Percentiles rank a stretch among this genome's conserved stretches.
phyloP scores from a whole-genome alignment of 1,140 invertebrate species.

The Sycophila sp. region DNA sequence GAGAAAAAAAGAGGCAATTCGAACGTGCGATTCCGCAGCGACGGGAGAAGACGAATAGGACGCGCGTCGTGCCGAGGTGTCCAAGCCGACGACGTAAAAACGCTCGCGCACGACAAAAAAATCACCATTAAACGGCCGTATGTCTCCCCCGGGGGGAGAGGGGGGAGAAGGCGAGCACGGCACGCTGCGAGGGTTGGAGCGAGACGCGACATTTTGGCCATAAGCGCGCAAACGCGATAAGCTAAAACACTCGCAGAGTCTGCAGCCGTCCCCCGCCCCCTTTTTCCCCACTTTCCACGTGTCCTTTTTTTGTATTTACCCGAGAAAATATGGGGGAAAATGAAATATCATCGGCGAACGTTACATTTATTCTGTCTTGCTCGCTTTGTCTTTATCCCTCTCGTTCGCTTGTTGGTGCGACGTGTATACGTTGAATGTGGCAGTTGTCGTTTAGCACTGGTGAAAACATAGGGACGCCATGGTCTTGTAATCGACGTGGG shows the following conservation, averaged over 20 bases:
- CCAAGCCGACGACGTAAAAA: constrained; percentile 51
- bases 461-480: constrained; percentile 27
- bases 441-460: background rate
- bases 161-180: too few species aligned
- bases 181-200: constrained; percentile 32
- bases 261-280: constrained; percentile 19
- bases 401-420: constrained; percentile 25
- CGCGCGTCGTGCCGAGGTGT: constrained; percentile 39
- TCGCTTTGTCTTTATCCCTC: constrained; percentile 35
- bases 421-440: background rate
- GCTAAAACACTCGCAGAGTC: constrained; percentile 61
- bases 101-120: constrained; percentile 56
- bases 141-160: constrained; percentile 54
- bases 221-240: constrained; percentile 63
- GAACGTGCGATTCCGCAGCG: constrained; percentile 38
- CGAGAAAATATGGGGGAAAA: constrained; percentile 32
- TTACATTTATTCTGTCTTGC: constrained; percentile 31
- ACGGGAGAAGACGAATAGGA: background rate
- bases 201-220: constrained; percentile 44
- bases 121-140: constrained; percentile 62
- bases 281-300: background rate
- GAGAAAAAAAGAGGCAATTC: constrained; percentile 46
- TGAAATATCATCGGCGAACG: constrained; percentile 42
- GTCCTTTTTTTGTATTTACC: constrained; percentile 36
- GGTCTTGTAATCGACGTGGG: too few species aligned